phyloP scores from a whole-genome alignment of 1,140 invertebrate genomes.

The Spodoptera frugiperda region DNA sequence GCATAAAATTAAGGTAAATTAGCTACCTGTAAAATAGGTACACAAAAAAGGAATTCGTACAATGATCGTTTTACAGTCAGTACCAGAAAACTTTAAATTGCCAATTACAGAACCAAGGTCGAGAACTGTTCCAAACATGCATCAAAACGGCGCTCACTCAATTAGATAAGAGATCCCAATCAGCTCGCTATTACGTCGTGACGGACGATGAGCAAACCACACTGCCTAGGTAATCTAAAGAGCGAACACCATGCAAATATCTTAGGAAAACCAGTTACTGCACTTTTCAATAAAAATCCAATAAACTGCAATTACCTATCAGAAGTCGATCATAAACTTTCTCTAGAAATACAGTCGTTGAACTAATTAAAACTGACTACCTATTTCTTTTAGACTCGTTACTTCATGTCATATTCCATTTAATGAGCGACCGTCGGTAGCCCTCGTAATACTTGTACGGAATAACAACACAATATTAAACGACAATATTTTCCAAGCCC shows the following conservation, averaged over 20 bases:
- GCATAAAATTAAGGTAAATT: too few relatives aligned
- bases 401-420: neutral
- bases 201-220: neutral
- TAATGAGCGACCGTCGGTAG: conserved; percentile 25
- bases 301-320: neutral
- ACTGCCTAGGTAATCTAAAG: neutral
- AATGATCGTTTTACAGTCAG: too few relatives aligned
- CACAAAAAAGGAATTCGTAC: neutral
- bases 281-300: neutral
- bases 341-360: conserved; percentile 1
- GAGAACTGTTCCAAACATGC: conserved; percentile 2
- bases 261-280: neutral
- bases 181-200: conserved; percentile 12
- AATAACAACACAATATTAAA: conserved; percentile 58
- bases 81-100: too few relatives aligned
- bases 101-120: neutral
- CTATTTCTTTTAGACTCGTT: neutral
- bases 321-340: conserved; percentile 5
- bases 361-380: conserved; percentile 12
- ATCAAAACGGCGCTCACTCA: conserved; percentile 13
- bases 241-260: conserved; percentile 1
- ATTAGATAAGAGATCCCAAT: conserved; percentile 27
- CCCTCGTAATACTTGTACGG: neutral
- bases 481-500: conserved; percentile 60
- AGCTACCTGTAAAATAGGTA: too few relatives aligned